Percentiles rank a stretch among this genome's conserved stretches.
Evolutionary conservation across 2,113 vertebrate genomes (phyloP).

Genomic region (Burhinus bistriatus): DNA sequence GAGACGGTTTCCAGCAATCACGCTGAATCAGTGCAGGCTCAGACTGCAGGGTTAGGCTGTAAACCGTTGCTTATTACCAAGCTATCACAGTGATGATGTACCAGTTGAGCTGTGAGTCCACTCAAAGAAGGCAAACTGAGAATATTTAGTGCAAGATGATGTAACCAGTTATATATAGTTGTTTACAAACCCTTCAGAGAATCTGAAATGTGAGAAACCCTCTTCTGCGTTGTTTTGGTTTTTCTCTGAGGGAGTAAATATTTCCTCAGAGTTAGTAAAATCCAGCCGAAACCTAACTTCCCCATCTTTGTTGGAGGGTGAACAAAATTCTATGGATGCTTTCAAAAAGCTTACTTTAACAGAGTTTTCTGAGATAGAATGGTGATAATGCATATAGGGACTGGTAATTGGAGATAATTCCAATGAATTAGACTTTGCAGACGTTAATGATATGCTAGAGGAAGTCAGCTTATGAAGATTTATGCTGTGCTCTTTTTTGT

Average conservation of each 20-base stretch:
- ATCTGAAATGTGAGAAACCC: not conserved
- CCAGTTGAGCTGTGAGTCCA: not conserved
- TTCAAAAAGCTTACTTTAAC: constrained; percentile 2
- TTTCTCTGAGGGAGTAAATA: not conserved
- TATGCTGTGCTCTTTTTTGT: not conserved
- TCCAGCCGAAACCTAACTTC: not conserved
- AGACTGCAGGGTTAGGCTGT: not conserved
- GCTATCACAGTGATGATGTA: not conserved
- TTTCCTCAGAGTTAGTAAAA: not conserved
- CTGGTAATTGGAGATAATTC: constrained; percentile 49
- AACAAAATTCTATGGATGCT: not conserved
- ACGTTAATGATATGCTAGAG: not conserved
- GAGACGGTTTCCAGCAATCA: not conserved
- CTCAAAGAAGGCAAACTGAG: not conserved
- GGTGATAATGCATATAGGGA: not conserved
- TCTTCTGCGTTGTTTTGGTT: not conserved
- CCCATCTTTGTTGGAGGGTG: not conserved
- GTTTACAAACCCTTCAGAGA: not conserved
- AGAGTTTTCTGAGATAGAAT: not conserved
- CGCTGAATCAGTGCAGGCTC: not conserved
- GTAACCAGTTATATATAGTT: not conserved
- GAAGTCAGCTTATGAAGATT: not conserved
- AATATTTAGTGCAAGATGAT: not conserved
- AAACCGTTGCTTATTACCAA: not conserved
- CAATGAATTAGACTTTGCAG: constrained; percentile 13